A percentile compares a stretch with the other conserved stretches of the same genome.
Evolutionary conservation across 1,140 invertebrate genomes (phyloP).

Genomic region (Oppia nitens): DNA sequence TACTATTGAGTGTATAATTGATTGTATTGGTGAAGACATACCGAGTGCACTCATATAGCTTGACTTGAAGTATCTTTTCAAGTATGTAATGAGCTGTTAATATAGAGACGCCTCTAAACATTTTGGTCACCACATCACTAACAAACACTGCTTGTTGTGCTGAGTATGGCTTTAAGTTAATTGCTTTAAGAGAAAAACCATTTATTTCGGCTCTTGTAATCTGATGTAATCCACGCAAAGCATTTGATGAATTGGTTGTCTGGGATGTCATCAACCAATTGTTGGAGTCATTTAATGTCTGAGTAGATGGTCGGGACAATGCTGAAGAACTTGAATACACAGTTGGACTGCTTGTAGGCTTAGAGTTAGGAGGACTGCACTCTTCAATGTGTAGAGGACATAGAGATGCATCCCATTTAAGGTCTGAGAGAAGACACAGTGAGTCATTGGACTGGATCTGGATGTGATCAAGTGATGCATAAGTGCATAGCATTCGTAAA

Average conservation of each 20-base stretch:
- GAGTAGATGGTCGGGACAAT: constrained; percentile 1
- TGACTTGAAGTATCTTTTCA: constrained; percentile 51
- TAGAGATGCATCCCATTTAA: constrained; percentile 10
- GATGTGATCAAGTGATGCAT: constrained; percentile 3
- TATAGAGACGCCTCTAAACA: constrained; percentile 53
- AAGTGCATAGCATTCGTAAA: constrained; percentile 12
- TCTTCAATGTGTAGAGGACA: constrained; percentile 12
- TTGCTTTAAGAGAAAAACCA: constrained; percentile 55
- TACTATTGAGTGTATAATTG: too few species aligned
- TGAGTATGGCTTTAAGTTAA: constrained; percentile 63
- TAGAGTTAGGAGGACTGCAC: constrained; percentile 2
- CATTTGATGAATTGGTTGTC: constrained; percentile 54
- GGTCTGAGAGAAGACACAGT: constrained; percentile 4
- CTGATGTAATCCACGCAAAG: neutral
- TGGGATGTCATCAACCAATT: constrained; percentile 30
- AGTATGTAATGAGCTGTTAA: constrained; percentile 54
- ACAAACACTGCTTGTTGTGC: constrained; percentile 59
- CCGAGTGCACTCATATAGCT: constrained; percentile 61
- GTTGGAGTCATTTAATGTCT: neutral
- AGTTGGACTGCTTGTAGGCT: constrained; percentile 7
- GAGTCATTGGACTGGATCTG: constrained; percentile 2
- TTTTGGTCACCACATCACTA: constrained; percentile 55
- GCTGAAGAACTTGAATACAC: constrained; percentile 3
- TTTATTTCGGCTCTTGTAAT: constrained; percentile 37
- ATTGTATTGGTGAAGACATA: too few species aligned